Conservation (phyloP, 2,113 vertebrate genomes). For the Rattus norvegicus region DNA sequence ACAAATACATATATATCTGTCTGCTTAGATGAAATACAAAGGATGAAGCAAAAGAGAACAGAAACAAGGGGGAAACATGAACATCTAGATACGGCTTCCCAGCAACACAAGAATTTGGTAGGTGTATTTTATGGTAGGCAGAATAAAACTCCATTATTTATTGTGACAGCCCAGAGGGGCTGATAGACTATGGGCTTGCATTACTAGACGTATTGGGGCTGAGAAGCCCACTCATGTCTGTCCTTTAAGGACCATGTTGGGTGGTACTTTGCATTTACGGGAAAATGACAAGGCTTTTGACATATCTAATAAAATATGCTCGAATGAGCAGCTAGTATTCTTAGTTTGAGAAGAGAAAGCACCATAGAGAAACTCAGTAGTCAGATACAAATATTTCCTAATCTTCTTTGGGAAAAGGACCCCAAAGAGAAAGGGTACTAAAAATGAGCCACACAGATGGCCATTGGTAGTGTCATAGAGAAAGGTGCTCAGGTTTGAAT, state of each 20-base stretch:
- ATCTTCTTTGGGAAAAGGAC: no score
- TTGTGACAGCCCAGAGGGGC: not conserved
- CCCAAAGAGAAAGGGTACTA: not conserved
- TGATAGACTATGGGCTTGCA: not conserved
- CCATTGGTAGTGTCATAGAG: slow-evolving; percentile 4
- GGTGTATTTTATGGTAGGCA: not conserved
- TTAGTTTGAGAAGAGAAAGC: not conserved
- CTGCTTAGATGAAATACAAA: slow-evolving; percentile 23
- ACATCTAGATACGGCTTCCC: not conserved
- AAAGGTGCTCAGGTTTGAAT: not conserved
- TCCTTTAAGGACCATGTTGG: not conserved
- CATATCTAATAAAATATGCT: not conserved
- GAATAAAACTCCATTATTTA: not conserved
- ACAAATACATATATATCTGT: no score
- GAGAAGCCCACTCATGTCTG: not conserved
- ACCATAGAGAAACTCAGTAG: not conserved
- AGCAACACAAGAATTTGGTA: not conserved
- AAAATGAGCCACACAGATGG: not conserved
- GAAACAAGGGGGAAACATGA: not conserved
- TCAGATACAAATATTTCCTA: not conserved
- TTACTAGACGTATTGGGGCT: not conserved
- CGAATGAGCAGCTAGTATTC: not conserved
- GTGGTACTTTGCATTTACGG: not conserved
- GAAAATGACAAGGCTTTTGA: not conserved
- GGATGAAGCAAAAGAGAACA: not conserved